Base-by-base conservation (phyloP, 2,113 vertebrate genomes). In the Oncorhynchus masou region DNA sequence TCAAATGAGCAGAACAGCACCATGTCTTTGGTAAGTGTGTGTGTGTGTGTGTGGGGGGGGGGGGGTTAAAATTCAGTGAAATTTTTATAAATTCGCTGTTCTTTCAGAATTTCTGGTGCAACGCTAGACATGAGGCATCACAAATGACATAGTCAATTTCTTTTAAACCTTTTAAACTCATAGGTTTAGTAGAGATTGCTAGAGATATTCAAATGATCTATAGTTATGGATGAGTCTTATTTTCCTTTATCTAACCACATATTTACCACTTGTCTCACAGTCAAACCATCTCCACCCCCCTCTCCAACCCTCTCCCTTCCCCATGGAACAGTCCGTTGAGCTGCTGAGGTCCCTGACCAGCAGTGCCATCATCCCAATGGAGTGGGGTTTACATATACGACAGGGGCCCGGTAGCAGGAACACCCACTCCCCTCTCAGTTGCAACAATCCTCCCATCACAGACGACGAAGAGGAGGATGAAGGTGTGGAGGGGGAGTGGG, bases 381-480 rank as follows among this genome's bases (percentile, higher is more conserved):
- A 91, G 1, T 82, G 81, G 0, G 78, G 87, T 5, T 83, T 12
- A 67, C 12, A 27, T 13, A 5, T 86, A 0, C 74, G 78, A 27
- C 62, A 79, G 0, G 89, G 81, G 66, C 88, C 83, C 4, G 57
- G 84, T 19, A 83, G 27, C 20, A 87, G 84, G 80, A 86, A 31
- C 16, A 20, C 91, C 22, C 82, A 79, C 31, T 79, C 88, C 2
- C 81, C 89, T 0, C 5, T 87, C 7, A 90, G 71, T 78, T 71
- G 70, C 84, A 74, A 1, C 48, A 91, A 88, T 77, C 91, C 88
- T 0, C 66, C 70, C 0, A 85, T 86, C 5, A 87, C 87, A 0
- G 89, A 92, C 2, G 89, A 93, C 3, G 92, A 93, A 22, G 92
- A 94, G 5, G 91, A 92, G 22, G 91, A 92, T 0, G 92, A 92